Evolutionary conservation across 2,113 vertebrate genomes (phyloP), one percentile per base, ranked within the genome.

Genomic region (Clarias macrocephalus): DNA sequence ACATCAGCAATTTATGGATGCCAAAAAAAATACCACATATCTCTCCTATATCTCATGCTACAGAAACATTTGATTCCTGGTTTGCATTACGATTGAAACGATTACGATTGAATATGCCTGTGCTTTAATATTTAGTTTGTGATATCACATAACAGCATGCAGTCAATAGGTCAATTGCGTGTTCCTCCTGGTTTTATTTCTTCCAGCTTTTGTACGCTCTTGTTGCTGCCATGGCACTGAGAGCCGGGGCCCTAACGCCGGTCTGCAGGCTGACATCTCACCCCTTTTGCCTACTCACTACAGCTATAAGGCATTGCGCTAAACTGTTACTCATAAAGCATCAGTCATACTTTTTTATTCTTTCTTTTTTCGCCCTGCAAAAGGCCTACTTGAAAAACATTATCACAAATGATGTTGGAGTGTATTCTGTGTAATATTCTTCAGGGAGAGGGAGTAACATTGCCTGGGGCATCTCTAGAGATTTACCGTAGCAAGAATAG

Each of bases 341-440:
- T 21, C 37, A 15, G 37, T 79, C 15, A 54, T 48, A 6, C 48
- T 48, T 48, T 48, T 48, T 48, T 48, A 48, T 48, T 48, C 6
- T 48, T 48, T 48, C 7, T 48, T 54, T 25, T 30, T 16, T 28
- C 1, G 11, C 5, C 28, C 15, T 48, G 12, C 19, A 16, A 30
- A 37, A 1, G 6, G 11, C 60, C 28, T 56, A 56, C 76, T 70
- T 57, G 42, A 80, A 80, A 86, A 68, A 86, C 28, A 80, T 68
- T 11, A 80, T n/a, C 52, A 70, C 66, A 63, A 52, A 73, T 16
- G 11, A 73, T 86, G n/a, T 12, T 18, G 28, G 11, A 30, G 42
- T 37, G 19, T 68, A 82, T 86, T 86, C 79, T 81, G 57, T 62
- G 57, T 62, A 81, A 81, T 81, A 81, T 81, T 12, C 79, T 81